Evolutionary conservation across 1,140 invertebrate species (phyloP).

Genomic region (Diorhabda elongata): DNA sequence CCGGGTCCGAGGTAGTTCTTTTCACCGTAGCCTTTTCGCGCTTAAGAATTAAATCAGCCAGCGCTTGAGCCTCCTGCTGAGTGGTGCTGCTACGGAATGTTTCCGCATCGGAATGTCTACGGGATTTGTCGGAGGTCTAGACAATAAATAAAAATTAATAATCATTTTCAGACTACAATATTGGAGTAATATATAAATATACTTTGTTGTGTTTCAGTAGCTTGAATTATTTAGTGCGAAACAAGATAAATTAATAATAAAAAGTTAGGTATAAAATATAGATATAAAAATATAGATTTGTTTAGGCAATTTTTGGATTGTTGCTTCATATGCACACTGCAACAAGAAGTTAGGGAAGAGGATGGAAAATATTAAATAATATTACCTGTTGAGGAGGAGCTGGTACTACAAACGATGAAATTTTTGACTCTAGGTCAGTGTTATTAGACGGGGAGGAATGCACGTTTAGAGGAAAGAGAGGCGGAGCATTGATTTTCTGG

Average conservation of each 20-base stretch:
- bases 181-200: background rate
- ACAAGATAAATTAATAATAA: no score
- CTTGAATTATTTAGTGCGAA: no score
- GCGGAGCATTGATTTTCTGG: slow-evolving; percentile 50
- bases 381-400: slow-evolving; percentile 52
- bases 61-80: slow-evolving; percentile 54
- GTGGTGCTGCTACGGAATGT: slow-evolving; percentile 57
- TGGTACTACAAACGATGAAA: slow-evolving; percentile 59
- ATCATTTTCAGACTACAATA: background rate
- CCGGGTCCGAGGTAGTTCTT: slow-evolving; percentile 58
- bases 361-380: background rate
- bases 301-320: no score
- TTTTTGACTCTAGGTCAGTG: slow-evolving; percentile 48
- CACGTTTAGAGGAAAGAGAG: slow-evolving; percentile 49
- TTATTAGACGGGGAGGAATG: slow-evolving; percentile 50
- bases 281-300: no score
- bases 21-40: slow-evolving; percentile 66
- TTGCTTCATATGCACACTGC: no score
- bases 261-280: no score
- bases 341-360: no score
- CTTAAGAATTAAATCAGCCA: slow-evolving; percentile 56
- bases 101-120: slow-evolving; percentile 62
- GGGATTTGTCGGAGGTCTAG: slow-evolving; percentile 51
- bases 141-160: background rate
- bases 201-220: no score